Evolutionary conservation across 2,888 invertebrate species (phyloP).

Genomic region (Blomia tropicalis): DNA sequence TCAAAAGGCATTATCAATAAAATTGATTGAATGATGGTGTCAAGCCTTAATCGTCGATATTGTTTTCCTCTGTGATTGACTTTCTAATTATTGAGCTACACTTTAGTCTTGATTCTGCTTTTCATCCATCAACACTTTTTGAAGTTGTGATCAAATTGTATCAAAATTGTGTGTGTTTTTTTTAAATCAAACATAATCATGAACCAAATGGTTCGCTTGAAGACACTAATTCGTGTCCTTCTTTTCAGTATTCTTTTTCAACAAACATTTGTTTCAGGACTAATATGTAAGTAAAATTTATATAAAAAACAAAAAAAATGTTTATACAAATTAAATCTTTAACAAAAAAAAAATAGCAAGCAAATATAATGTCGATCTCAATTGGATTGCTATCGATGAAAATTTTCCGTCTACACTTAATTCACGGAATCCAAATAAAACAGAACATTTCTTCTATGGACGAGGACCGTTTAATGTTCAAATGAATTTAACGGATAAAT

Average conservation of each 20-base stretch:
- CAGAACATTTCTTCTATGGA: not conserved
- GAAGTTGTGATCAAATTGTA: too few relatives aligned
- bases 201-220: too few relatives aligned
- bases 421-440: not conserved
- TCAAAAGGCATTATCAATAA: too few relatives aligned
- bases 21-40: too few relatives aligned
- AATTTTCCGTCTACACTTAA: not conserved
- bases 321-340: not conserved
- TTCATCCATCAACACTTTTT: too few relatives aligned
- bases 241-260: not conserved
- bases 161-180: too few relatives aligned
- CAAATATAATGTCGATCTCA: not conserved
- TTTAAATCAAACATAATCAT: too few relatives aligned
- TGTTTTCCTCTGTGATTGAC: too few relatives aligned
- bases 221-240: too few relatives aligned
- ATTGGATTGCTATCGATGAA: not conserved
- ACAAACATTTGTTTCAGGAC: not conserved
- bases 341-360: not conserved
- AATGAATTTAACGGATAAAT: not conserved
- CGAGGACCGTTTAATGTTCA: not conserved
- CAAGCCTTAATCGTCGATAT: too few relatives aligned
- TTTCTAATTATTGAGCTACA: too few relatives aligned
- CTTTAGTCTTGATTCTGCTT: too few relatives aligned
- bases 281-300: not conserved
- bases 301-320: not conserved